These are phyloP conservation scores for Bruchidius siliquastri DNA, from an alignment of 2,888 invertebrate species.

Conservation along the genomic window DNA sequence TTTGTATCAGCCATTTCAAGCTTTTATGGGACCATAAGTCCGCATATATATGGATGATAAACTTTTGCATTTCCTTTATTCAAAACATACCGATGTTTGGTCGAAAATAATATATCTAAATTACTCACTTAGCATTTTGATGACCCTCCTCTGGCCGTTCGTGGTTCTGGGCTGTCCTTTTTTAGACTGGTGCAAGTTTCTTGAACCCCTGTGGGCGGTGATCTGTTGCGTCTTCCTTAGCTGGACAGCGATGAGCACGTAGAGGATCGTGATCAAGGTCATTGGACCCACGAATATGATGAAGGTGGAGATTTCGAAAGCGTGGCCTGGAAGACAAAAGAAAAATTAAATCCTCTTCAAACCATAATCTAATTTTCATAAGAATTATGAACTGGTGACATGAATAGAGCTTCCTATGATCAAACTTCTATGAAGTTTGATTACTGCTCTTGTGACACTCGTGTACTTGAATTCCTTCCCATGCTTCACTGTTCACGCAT, in stretches of 20 bases:
- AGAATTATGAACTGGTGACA: too few species aligned
- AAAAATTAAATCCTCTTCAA: not conserved
- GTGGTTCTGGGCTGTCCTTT: constrained; percentile 28
- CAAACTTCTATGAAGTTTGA: too few species aligned
- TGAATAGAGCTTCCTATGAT: too few species aligned
- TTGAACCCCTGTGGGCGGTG: constrained; percentile 15
- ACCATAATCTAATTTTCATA: too few species aligned
- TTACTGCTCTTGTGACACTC: too few species aligned
- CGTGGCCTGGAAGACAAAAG: constrained; percentile 50
- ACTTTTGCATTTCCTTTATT: too few species aligned
- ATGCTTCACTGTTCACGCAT: too few species aligned
- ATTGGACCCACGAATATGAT: constrained; percentile 83
- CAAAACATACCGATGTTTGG: not conserved
- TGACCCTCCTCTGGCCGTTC: constrained; percentile 55
- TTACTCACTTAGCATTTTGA: constrained; percentile 75
- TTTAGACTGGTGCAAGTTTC: not conserved
- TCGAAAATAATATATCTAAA: not conserved
- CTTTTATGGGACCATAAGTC: too few species aligned
- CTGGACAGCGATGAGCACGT: constrained; percentile 70
- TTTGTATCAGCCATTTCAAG: too few species aligned
- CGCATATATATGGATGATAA: too few species aligned
- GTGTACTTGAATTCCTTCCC: too few species aligned
- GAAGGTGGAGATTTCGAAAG: constrained; percentile 74
- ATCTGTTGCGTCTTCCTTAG: constrained; percentile 55
- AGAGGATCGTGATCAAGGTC: constrained; percentile 78